Percentiles rank a stretch among this genome's conserved stretches.
phyloP scores from a whole-genome alignment of 2,797 vertebrate species.

The Gymnodraco acuticeps region DNA sequence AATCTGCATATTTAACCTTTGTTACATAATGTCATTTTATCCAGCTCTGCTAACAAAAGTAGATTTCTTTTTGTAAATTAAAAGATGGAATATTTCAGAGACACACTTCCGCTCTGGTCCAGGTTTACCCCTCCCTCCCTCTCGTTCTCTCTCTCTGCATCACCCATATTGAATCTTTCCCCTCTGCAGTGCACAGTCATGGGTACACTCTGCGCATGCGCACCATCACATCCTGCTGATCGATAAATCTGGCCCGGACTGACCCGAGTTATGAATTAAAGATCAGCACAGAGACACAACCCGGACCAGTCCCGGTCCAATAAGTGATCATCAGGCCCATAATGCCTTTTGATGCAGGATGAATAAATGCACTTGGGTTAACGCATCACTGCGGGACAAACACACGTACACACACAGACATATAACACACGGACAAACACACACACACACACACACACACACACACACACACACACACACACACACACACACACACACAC shows the following conservation, averaged over 20 bases:
- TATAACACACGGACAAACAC: slow-evolving; percentile 27
- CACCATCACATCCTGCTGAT: slow-evolving; percentile 62
- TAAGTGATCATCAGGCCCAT: background rate
- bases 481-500: slow-evolving; percentile 20
- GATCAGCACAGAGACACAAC: background rate
- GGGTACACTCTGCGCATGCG: slow-evolving; percentile 71
- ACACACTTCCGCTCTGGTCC: slow-evolving; percentile 27
- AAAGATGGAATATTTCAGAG: background rate
- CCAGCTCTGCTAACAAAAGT: background rate
- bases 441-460: slow-evolving; percentile 30
- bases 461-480: slow-evolving; percentile 20
- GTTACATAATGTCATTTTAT: background rate
- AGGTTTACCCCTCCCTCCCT: background rate
- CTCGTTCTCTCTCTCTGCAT: slow-evolving; percentile 29
- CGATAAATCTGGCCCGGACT: slow-evolving; percentile 70
- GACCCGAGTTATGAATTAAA: slow-evolving; percentile 49
- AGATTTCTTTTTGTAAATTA: background rate
- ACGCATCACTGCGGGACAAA: slow-evolving; percentile 41
- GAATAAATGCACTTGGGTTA: background rate
- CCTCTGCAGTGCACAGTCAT: slow-evolving; percentile 81
- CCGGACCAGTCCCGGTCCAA: slow-evolving; percentile 2
- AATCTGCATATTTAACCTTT: background rate
- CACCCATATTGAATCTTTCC: slow-evolving; percentile 47
- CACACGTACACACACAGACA: slow-evolving; percentile 17
- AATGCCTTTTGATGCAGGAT: background rate